These are phyloP conservation scores for Apamea epomidion DNA, from an alignment of 2,888 invertebrate species.

Conservation along the genomic window DNA sequence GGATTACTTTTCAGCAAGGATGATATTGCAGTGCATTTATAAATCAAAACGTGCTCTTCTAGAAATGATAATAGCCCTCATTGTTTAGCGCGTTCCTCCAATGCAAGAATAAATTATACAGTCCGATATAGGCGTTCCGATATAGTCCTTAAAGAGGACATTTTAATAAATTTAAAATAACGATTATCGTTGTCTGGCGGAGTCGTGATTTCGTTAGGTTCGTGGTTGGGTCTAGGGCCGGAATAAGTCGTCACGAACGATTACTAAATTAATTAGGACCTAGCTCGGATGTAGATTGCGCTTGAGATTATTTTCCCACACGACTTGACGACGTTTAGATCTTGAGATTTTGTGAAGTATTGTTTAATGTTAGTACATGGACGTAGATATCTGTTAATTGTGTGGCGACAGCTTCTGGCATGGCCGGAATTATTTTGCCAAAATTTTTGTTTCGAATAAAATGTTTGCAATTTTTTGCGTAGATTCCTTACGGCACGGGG, in stretches of 20 bases:
- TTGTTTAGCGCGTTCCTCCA: conserved; percentile 84
- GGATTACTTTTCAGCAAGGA: conserved; percentile 46
- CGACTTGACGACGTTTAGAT: conserved; percentile 85
- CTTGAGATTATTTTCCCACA: conserved; percentile 89
- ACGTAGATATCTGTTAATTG: conserved; percentile 58
- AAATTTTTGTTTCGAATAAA: background rate
- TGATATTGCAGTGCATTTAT: conserved; percentile 70
- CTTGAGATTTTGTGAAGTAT: conserved; percentile 83
- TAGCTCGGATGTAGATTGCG: conserved; percentile 89
- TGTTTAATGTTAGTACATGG: conserved; percentile 76
- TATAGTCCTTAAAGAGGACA: conserved; percentile 90
- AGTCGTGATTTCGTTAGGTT: conserved; percentile 91
- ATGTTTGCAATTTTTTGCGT: conserved; percentile 6
- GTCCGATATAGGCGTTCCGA: conserved; percentile 89
- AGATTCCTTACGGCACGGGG: conserved; percentile 14
- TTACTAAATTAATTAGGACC: conserved; percentile 91
- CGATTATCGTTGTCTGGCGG: conserved; percentile 89
- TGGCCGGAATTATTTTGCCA: conserved; percentile 14
- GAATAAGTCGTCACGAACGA: conserved; percentile 90
- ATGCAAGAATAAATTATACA: conserved; percentile 89
- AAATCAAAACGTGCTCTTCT: conserved; percentile 79
- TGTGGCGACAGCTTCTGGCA: conserved; percentile 51
- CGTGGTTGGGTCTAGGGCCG: conserved; percentile 87
- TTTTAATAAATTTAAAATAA: conserved; percentile 91
- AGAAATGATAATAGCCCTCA: conserved; percentile 85